Base-by-base conservation (phyloP, 2,797 vertebrate species). In the Masticophis lateralis region DNA sequence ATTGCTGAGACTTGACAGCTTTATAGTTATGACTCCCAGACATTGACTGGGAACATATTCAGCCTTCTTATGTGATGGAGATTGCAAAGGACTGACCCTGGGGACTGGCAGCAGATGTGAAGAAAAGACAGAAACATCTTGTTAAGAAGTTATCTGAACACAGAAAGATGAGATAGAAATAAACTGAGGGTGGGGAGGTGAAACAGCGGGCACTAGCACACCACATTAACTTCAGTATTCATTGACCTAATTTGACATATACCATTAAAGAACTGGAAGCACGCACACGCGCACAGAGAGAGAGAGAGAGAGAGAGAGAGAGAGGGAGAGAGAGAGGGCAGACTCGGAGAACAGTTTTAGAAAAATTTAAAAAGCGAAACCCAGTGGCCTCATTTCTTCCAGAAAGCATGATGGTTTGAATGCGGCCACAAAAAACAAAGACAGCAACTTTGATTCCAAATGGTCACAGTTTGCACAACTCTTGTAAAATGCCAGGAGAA, bases 231-330 rank as follows among this genome's bases (percentile, higher is more conserved):
- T n/a, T 27, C 87, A 51, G 13, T 20, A 88, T 87, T 79, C 56
- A 90, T 91, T 88, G 74, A 91, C 90, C 83, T 89, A 94, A 95
- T 93, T 4, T 53, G 28, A 93, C 90, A 94, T 25, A 90, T 90
- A 74, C 88, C 88, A 91, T 59, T 37, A 74, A 37, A 37, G 69
- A 37, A 32, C 69, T 37, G 69, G 69, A 37, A 74, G 32, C 14
- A 2, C n/a, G 1, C 9, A 27, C 60, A 61, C 9, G 4, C 3
- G 12, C n/a, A 37, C 14, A 7, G 47, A 47, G 51, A 53, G 51
- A 10, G 51, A 53, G 9, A 1, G 9, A 10, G 28, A 57, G 32
- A 51, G 8, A 51, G 51, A 51, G 28, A 57, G 32, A 51, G 8
- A 51, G 51, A 8, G 51, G 9, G 51, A 9, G 51, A 51, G 51